Evolutionary conservation across 1,140 invertebrate genomes (phyloP).

Genomic region (Zaprionus capensis): DNA sequence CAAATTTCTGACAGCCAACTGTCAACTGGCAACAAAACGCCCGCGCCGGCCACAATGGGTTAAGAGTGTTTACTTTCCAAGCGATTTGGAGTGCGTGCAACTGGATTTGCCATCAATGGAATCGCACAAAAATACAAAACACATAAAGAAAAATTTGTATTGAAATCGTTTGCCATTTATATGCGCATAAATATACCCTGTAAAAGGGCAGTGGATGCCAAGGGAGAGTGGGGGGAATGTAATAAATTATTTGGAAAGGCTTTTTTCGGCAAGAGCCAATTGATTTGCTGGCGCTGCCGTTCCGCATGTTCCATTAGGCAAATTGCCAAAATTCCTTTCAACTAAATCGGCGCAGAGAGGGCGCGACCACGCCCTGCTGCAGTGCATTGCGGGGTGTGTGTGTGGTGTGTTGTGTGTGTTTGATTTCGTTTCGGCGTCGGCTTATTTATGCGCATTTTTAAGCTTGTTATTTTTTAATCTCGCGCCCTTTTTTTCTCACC

Average conservation of each 20-base stretch:
- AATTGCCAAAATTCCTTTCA: conserved; percentile 35
- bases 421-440: conserved; percentile 26
- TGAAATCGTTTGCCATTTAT: neutral
- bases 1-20: conserved; percentile 49
- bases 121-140: neutral
- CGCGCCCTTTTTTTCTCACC: conserved; percentile 58
- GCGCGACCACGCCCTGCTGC: conserved; percentile 34
- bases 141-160: neutral
- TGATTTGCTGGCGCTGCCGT: conserved; percentile 29
- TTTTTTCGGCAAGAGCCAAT: conserved; percentile 24
- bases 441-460: conserved; percentile 75
- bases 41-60: conserved; percentile 44
- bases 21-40: conserved; percentile 38
- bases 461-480: conserved; percentile 81
- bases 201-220: neutral
- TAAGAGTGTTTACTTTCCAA: conserved; percentile 40
- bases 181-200: conserved; percentile 1
- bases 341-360: conserved; percentile 25
- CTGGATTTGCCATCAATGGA: conserved; percentile 6
- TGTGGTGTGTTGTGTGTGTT: conserved; percentile 3
- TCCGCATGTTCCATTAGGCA: conserved; percentile 40
- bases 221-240: neutral
- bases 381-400: conserved; percentile 8
- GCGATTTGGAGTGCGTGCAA: conserved; percentile 26
- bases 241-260: conserved; percentile 18